Evolutionary conservation across 1,140 invertebrate genomes (phyloP).

Genomic region (Araneus ventricosus): DNA sequence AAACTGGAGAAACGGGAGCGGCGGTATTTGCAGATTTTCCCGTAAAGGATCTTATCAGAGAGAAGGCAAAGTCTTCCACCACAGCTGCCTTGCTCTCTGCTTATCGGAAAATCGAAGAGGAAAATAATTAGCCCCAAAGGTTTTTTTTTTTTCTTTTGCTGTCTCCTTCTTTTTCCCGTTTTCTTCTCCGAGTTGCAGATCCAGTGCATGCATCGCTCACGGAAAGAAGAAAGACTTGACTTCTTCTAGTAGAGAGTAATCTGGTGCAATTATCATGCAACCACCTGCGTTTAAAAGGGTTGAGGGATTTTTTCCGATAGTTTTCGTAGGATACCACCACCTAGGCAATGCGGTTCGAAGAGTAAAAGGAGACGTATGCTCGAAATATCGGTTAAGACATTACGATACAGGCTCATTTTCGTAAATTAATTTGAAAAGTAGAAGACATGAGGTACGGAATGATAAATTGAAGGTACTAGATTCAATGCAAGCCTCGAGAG

Average conservation of each 20-base stretch:
- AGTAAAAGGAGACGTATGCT: neutral
- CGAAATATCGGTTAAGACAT: conserved; percentile 26
- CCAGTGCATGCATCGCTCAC: neutral
- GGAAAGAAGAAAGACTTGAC: conserved; percentile 28
- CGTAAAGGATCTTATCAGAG: conserved; percentile 42
- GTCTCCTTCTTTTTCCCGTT: neutral
- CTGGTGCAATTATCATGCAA: conserved; percentile 44
- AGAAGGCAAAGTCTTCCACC: conserved; percentile 50
- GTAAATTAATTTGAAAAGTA: conserved; percentile 41
- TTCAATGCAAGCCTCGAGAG: too few species aligned
- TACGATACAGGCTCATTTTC: conserved; percentile 1
- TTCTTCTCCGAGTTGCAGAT: neutral
- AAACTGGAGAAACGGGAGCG: conserved; percentile 48
- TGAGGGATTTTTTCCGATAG: neutral
- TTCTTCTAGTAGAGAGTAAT: conserved; percentile 4
- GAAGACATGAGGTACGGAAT: neutral
- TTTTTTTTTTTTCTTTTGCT: conserved; percentile 34
- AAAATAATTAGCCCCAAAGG: conserved; percentile 69
- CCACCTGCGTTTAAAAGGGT: conserved; percentile 60
- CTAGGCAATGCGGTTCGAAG: neutral
- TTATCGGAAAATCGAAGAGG: conserved; percentile 70
- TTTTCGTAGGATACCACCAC: neutral
- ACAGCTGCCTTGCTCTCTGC: conserved; percentile 60
- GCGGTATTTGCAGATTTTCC: conserved; percentile 48
- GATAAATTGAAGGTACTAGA: neutral